A percentile compares a stretch with the other conserved stretches of the same genome.
phyloP scores from a whole-genome alignment of 1,140 invertebrate species.

The Nasonia giraulti region DNA sequence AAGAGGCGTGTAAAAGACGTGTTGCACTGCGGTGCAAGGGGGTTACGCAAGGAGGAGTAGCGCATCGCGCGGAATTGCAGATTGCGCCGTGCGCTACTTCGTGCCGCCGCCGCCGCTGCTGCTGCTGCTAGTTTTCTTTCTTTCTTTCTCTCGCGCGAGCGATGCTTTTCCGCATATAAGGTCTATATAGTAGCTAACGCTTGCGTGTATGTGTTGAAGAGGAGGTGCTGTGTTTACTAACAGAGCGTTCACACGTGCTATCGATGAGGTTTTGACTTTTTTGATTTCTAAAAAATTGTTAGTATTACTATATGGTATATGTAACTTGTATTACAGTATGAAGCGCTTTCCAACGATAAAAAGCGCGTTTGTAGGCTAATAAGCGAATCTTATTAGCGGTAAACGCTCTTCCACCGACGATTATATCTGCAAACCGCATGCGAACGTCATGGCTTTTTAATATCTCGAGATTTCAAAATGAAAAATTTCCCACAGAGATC shows the following conservation, averaged over 20 bases:
- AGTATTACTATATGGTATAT: too few species aligned
- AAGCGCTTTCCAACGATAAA: too few species aligned
- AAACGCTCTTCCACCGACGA: too few species aligned
- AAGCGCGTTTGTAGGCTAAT: too few species aligned
- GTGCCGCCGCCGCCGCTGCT: background rate
- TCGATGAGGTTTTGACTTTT: background rate
- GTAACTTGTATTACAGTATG: too few species aligned
- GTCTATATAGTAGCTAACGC: background rate
- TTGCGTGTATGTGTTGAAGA: background rate
- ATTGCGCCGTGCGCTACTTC: constrained; percentile 20
- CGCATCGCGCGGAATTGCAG: constrained; percentile 34
- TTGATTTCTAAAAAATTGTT: too few species aligned
- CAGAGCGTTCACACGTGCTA: background rate
- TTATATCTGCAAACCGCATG: too few species aligned
- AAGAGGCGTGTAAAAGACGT: constrained; percentile 36
- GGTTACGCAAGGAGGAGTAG: constrained; percentile 29
- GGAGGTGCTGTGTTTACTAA: background rate
- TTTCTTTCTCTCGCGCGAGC: background rate
- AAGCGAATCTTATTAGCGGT: too few species aligned
- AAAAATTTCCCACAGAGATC: too few species aligned
- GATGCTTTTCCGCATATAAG: background rate
- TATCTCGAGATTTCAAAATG: too few species aligned
- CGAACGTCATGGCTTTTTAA: too few species aligned
- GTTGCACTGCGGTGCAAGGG: background rate
- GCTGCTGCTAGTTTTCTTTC: constrained; percentile 1